Evolutionary conservation across 2,888 invertebrate species (phyloP).

Genomic region (Zaprionus obscuricornis): DNA sequence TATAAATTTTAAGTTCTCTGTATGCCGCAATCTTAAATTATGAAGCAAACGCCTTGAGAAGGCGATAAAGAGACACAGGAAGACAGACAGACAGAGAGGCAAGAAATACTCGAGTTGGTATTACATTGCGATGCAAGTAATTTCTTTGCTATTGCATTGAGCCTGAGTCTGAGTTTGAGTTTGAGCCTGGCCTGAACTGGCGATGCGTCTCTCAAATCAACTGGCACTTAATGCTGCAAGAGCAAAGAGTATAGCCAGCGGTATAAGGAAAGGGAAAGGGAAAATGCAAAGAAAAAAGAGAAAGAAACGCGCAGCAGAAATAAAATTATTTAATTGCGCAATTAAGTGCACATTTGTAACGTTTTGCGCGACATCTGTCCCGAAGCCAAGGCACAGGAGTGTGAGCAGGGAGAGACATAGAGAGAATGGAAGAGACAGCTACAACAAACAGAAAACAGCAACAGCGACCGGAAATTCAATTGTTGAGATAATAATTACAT

Average conservation of each 20-base stretch:
- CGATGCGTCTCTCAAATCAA: conserved; percentile 34
- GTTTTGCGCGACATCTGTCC: conserved; percentile 80
- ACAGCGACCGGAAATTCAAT: conserved; percentile 81
- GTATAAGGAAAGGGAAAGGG: conserved; percentile 14
- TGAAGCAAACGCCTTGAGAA: conserved; percentile 29
- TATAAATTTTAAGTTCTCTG: too few relatives aligned
- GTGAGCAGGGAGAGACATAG: conserved; percentile 20
- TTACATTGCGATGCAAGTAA: conserved; percentile 45
- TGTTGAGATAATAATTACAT: conserved; percentile 81
- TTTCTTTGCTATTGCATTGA: conserved; percentile 61
- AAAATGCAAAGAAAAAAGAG: conserved; percentile 7
- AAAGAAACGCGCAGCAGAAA: conserved; percentile 62
- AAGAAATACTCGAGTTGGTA: too few relatives aligned
- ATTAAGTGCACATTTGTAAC: conserved; percentile 81
- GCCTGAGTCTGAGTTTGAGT: background rate
- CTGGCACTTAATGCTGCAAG: conserved; percentile 42
- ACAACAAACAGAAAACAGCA: conserved; percentile 5
- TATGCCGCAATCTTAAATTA: conserved; percentile 35
- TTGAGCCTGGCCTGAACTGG: background rate
- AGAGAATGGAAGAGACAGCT: conserved; percentile 9
- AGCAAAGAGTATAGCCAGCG: conserved; percentile 2
- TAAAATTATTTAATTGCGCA: conserved; percentile 82
- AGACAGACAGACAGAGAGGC: background rate
- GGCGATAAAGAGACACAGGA: conserved; percentile 23
- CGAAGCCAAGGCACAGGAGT: conserved; percentile 38